Percentiles rank a stretch among this genome's conserved stretches.
phyloP scores from a whole-genome alignment of 2,113 vertebrate species.

The Bagarius yarrelli region DNA sequence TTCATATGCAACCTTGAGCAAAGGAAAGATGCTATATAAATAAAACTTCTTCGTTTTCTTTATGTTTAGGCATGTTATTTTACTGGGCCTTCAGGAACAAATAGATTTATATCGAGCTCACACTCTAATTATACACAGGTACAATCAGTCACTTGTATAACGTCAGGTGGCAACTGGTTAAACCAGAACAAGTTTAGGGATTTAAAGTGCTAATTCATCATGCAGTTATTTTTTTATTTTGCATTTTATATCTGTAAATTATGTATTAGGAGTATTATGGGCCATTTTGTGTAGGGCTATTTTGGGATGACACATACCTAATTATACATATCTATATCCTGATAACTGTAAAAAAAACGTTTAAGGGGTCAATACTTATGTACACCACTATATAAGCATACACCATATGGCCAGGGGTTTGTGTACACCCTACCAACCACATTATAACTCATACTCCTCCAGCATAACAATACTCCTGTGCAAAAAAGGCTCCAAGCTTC shows the following conservation, averaged over 20 bases:
- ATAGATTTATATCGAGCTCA: background rate
- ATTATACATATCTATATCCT: background rate
- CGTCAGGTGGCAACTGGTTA: background rate
- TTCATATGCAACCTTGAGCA: no score
- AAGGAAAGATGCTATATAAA: no score
- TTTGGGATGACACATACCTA: background rate
- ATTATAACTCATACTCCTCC: no score
- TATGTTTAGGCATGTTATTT: conserved; percentile 2
- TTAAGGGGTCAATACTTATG: background rate
- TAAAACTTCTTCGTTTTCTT: no score
- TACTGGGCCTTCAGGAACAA: background rate
- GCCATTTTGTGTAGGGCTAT: background rate
- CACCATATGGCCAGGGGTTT: no score
- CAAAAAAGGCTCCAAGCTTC: no score
- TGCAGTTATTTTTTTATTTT: background rate
- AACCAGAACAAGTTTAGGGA: background rate
- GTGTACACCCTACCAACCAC: no score
- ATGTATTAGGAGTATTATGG: background rate
- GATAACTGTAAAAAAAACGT: background rate
- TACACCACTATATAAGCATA: background rate
- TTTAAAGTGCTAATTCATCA: background rate
- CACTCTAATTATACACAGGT: background rate
- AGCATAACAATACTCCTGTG: no score
- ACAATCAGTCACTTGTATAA: background rate
- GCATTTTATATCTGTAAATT: background rate